These are phyloP conservation scores for Tiliacea aurago DNA, from an alignment of 2,888 invertebrate species.

Conservation along the genomic window DNA sequence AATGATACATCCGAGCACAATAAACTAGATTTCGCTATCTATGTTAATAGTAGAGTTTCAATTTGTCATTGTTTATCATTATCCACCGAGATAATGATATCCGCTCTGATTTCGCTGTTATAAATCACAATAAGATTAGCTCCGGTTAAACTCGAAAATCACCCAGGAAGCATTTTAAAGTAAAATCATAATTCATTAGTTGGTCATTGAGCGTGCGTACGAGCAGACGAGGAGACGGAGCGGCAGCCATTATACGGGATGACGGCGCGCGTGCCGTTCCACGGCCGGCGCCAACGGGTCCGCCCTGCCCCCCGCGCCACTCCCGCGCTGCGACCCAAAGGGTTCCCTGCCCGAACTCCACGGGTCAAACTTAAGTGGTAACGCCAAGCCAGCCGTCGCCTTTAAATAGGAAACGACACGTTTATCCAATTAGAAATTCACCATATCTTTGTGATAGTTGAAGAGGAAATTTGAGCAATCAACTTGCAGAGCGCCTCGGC, in stretches of 20 bases:
- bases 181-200: constrained; percentile 87
- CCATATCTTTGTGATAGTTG: constrained; percentile 91
- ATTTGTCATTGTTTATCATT: constrained; percentile 69
- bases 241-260: constrained; percentile 87
- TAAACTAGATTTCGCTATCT: constrained; percentile 63
- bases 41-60: constrained; percentile 65
- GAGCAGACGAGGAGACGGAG: constrained; percentile 71
- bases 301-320: constrained; percentile 67
- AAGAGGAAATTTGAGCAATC: constrained; percentile 91
- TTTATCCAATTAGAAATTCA: constrained; percentile 91
- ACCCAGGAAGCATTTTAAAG: constrained; percentile 83
- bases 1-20: constrained; percentile 52
- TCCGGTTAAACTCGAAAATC: constrained; percentile 78
- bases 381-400: constrained; percentile 86
- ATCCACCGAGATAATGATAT: constrained; percentile 62
- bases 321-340: constrained; percentile 61
- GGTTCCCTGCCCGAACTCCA: constrained; percentile 70
- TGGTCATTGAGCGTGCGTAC: constrained; percentile 83
- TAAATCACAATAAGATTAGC: constrained; percentile 75
- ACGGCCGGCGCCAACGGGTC: constrained; percentile 68
- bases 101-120: constrained; percentile 63
- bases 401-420: constrained; percentile 91
- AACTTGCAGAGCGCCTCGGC: constrained; percentile 89
- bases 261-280: constrained; percentile 87
- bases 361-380: constrained; percentile 83